Evolutionary conservation across 1,140 invertebrate species (phyloP).

Genomic region (Trichogramma pretiosum): DNA sequence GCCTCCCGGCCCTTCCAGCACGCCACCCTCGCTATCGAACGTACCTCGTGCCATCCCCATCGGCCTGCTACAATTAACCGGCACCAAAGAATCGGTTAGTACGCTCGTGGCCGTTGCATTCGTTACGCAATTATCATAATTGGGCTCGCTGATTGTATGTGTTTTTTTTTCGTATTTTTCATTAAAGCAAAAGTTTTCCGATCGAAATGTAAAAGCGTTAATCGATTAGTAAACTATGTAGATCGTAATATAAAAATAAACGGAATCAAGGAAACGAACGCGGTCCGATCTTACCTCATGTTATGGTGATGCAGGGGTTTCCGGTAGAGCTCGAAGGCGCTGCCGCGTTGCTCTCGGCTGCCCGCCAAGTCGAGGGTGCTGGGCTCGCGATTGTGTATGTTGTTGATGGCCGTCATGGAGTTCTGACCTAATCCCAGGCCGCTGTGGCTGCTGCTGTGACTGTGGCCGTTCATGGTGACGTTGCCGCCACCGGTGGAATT

Average conservation of each 20-base stretch:
- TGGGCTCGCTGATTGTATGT: no score
- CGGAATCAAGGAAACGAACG: no score
- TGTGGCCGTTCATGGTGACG: constrained; percentile 34
- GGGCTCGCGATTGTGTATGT: constrained; percentile 47
- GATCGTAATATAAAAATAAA: no score
- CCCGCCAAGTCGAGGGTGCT: constrained; percentile 65
- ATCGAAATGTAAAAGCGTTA: no score
- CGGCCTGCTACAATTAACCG: constrained; percentile 28
- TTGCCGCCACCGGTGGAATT: constrained; percentile 46
- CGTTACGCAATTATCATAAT: no score
- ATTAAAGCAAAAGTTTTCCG: no score
- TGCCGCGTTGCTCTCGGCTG: constrained; percentile 82
- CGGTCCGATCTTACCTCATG: constrained; percentile 52
- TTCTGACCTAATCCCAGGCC: constrained; percentile 24
- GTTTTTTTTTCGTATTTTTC: no score
- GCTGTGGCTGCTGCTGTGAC: constrained; percentile 34
- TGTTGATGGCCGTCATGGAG: constrained; percentile 22
- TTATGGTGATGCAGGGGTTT: constrained; percentile 75
- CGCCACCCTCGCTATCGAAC: constrained; percentile 71
- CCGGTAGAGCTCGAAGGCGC: constrained; percentile 88
- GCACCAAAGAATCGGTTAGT: constrained; percentile 23
- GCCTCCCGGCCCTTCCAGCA: constrained; percentile 78
- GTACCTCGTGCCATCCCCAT: constrained; percentile 55
- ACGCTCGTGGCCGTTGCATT: neutral
- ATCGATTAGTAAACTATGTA: no score